phyloP scores from a whole-genome alignment of 2,888 invertebrate genomes.

The Euzetes globulus region DNA sequence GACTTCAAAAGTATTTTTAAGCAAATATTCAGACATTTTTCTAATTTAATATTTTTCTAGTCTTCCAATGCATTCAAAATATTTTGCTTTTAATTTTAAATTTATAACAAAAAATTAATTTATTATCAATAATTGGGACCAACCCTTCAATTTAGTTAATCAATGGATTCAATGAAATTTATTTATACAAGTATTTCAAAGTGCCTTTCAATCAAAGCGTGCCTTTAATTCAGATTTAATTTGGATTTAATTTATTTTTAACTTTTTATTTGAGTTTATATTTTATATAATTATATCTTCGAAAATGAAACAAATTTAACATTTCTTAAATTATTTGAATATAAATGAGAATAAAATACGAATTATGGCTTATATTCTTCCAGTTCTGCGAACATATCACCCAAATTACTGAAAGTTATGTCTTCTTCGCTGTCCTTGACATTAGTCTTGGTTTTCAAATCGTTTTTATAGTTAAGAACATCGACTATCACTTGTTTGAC shows the following conservation, averaged over 20 bases:
- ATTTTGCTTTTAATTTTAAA: too few species aligned
- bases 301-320: background rate
- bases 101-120: too few species aligned
- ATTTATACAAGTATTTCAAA: background rate
- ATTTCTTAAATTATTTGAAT: conserved; percentile 11
- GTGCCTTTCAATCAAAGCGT: background rate
- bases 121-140: too few species aligned
- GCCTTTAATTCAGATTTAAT: background rate
- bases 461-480: background rate
- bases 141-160: too few species aligned
- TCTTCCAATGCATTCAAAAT: background rate
- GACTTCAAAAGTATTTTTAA: conserved; percentile 13
- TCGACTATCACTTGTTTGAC: conserved; percentile 20
- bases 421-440: conserved; percentile 1
- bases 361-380: conserved; percentile 19
- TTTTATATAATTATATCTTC: background rate
- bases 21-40: background rate
- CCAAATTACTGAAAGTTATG: conserved; percentile 22
- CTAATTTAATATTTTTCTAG: background rate
- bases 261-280: background rate
- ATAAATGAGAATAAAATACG: background rate
- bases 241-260: background rate
- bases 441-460: background rate
- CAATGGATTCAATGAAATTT: too few species aligned
- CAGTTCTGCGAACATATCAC: conserved; percentile 25